Evolutionary conservation across 2,888 invertebrate genomes (phyloP).

Genomic region (Sesia apiformis): DNA sequence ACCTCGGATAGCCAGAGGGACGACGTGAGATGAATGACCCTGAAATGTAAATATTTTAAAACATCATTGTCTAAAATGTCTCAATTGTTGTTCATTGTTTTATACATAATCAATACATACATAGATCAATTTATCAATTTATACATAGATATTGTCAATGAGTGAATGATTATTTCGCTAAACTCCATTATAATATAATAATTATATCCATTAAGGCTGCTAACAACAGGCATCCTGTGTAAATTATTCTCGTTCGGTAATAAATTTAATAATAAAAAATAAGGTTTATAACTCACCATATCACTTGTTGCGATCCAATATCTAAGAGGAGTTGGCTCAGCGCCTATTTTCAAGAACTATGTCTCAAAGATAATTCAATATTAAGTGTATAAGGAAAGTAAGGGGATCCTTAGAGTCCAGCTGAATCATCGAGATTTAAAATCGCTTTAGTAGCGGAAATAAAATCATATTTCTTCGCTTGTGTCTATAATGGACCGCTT

Average conservation of each 20-base stretch:
- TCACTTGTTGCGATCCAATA: slow-evolving; percentile 4
- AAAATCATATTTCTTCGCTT: background rate
- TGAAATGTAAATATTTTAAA: too few species aligned
- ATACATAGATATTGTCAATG: too few species aligned
- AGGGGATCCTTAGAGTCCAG: background rate
- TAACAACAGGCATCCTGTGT: background rate
- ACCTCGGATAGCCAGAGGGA: too few species aligned
- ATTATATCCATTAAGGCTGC: background rate
- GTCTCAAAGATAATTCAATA: background rate
- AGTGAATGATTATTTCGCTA: too few species aligned
- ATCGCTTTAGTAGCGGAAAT: background rate
- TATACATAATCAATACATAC: too few species aligned
- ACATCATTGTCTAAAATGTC: too few species aligned
- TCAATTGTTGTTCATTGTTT: too few species aligned
- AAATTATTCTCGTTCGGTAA: background rate
- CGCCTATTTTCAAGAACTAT: slow-evolving; percentile 1
- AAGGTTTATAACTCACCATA: background rate
- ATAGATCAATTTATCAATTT: too few species aligned
- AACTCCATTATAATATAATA: background rate
- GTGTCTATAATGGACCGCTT: too few species aligned
- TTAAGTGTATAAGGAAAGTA: background rate
- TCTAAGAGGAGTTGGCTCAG: slow-evolving; percentile 1
- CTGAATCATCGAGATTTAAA: background rate
- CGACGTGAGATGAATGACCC: too few species aligned
- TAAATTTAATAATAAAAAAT: background rate